phyloP scores from a whole-genome alignment of 2,113 vertebrate genomes.

The Donacobius atricapilla region DNA sequence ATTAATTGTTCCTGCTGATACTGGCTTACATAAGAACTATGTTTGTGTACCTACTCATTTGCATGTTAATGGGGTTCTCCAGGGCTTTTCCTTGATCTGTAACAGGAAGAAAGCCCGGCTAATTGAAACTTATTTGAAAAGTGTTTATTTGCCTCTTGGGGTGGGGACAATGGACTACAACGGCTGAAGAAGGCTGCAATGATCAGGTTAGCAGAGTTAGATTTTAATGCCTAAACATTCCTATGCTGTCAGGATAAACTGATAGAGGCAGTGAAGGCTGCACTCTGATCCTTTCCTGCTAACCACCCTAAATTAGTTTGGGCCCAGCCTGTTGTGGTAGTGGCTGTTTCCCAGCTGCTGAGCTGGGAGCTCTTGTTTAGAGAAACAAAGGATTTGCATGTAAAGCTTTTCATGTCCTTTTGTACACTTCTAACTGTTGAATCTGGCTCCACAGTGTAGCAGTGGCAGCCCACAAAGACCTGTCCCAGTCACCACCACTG shows the following conservation, averaged over 20 bases:
- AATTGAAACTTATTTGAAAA: constrained; percentile 55
- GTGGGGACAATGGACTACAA: not conserved
- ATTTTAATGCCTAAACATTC: not conserved
- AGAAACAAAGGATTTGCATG: not conserved
- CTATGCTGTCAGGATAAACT: not conserved
- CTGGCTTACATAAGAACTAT: not conserved
- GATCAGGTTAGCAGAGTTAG: not conserved
- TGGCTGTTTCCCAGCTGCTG: not conserved
- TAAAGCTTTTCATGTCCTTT: not conserved
- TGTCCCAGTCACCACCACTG: not conserved
- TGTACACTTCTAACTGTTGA: rapidly evolving
- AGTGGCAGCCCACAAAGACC: not conserved
- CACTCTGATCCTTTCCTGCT: not conserved
- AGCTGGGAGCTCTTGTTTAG: not conserved
- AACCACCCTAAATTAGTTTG: not conserved
- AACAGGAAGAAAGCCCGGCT: constrained; percentile 30
- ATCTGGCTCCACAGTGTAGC: not conserved
- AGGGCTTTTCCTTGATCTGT: constrained; percentile 48
- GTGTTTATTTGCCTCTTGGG: constrained; percentile 40
- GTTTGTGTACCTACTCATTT: constrained; percentile 48
- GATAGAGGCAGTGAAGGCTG: not conserved
- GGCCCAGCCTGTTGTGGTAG: not conserved
- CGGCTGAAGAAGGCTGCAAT: not conserved
- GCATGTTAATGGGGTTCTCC: constrained; percentile 51
- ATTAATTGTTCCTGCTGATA: constrained; percentile 41